A percentile compares a stretch with the other conserved stretches of the same genome.
These are phyloP conservation scores for Thamnophis sirtalis DNA, from an alignment of 2,113 vertebrate genomes.

Conservation along the genomic window DNA sequence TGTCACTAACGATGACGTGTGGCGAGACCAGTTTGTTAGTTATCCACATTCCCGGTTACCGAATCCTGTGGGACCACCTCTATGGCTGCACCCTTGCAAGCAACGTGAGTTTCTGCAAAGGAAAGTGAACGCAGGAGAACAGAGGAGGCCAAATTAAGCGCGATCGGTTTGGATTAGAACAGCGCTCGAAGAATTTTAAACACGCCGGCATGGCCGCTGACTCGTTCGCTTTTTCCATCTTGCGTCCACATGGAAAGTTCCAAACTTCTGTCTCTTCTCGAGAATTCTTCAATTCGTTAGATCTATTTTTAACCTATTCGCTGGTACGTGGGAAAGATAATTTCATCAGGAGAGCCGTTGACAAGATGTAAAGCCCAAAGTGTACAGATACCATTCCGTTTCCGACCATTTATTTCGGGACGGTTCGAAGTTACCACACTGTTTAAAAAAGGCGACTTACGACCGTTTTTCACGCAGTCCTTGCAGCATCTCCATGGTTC, in stretches of 20 bases:
- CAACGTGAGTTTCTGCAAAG: neutral
- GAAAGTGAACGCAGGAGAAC: neutral
- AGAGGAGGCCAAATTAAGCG: neutral
- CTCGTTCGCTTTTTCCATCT: neutral
- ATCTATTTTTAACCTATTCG: neutral
- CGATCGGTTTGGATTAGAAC: neutral
- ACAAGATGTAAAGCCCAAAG: neutral
- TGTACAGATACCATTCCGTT: neutral
- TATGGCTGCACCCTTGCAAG: neutral
- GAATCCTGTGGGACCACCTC: too few relatives aligned
- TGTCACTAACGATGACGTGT: too few relatives aligned
- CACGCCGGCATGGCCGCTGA: neutral
- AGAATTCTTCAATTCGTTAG: neutral
- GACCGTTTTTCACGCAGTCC: neutral
- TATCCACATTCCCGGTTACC: too few relatives aligned
- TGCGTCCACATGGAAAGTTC: neutral
- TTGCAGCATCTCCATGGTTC: neutral
- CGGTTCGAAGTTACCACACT: neutral
- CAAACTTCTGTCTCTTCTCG: neutral
- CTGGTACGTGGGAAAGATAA: neutral
- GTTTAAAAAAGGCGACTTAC: neutral
- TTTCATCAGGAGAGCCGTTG: neutral
- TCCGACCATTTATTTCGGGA: neutral
- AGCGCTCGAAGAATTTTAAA: neutral
- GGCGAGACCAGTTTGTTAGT: too few relatives aligned